Evolutionary conservation across 2,888 invertebrate genomes (phyloP), one percentile per base, ranked within the genome.

Genomic region (Caenorhabditis uteleia): DNA sequence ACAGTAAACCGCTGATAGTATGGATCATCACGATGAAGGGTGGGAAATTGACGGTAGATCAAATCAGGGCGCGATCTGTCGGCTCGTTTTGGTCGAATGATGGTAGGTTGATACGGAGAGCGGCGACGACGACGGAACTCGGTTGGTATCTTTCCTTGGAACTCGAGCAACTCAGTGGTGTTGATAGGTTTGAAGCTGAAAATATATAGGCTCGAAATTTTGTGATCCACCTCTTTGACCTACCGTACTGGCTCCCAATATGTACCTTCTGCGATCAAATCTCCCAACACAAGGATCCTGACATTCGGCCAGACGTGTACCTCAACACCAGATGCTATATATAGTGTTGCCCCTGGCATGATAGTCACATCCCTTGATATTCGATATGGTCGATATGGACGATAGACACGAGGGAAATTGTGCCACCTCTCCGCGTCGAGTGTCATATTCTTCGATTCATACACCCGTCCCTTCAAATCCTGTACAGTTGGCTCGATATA

Each of bases 281-380:
- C 90, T 0, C 98, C 98, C 77, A 98, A 87, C 1, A 97, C 82
- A 23, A 82, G 67, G 38, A 83, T 82, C 10, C 80, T 62, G 47
- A 98, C 91, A 85, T 93, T 94, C 0, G 97, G 92, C 34, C 90
- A 90, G 84, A 99, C 95, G 85, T 95, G 93, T 84, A 99, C 86
- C 40, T 74, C 70, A 2, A 80, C 79, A 6, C 94, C 95, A 2
- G 93, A 90, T 71, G 89, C 89, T 55, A 98, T 92, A 0, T 89
- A 89, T 31, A 98, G 84, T 0, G 90, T 91, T 0, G 89, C 91
- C 62, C 90, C 91, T 0, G 97, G 95, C 95, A 99, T 95, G 0
- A 99, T 89, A 0, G 97, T 99, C 36, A 99, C 89, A 84, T 99
- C 98, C 0, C 92, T 88, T 70, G 88, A 88, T 18, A 98, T 88